These are phyloP conservation scores for Nyctibius grandis DNA, from an alignment of 2,797 vertebrate genomes.

Conservation along the genomic window DNA sequence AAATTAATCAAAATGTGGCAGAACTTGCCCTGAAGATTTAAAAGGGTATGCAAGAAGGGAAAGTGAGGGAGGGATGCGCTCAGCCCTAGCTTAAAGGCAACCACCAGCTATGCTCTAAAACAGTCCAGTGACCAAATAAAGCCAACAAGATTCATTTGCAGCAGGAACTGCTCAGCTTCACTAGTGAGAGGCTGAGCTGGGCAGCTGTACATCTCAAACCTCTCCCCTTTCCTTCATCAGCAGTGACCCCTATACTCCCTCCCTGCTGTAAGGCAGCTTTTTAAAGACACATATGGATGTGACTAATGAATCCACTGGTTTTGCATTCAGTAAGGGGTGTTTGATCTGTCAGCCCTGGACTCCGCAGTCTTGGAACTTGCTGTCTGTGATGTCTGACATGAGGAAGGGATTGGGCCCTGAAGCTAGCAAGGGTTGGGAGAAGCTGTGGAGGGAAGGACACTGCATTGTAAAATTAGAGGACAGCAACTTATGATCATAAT, in stretches of 20 bases:
- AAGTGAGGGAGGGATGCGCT: fast-evolving
- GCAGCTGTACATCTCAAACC: not conserved
- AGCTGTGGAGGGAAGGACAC: not conserved
- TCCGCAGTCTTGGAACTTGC: not conserved
- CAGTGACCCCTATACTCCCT: not conserved
- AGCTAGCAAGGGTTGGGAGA: not conserved
- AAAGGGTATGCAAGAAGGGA: not conserved
- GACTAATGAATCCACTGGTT: not conserved
- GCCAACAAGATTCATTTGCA: not conserved
- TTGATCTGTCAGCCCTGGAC: not conserved
- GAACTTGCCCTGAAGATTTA: not conserved
- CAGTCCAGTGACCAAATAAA: not conserved
- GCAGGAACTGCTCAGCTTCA: not conserved
- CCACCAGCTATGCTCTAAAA: not conserved
- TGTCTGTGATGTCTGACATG: not conserved
- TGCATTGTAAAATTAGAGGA: not conserved
- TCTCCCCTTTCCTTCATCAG: not conserved
- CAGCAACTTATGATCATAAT: not conserved
- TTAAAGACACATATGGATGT: not conserved
- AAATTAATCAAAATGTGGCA: not conserved
- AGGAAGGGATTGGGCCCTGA: not conserved
- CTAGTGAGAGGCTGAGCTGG: not conserved
- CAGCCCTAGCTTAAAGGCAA: not conserved
- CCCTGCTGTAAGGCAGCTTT: not conserved
- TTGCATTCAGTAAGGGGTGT: not conserved